Percentiles rank a stretch among this genome's conserved stretches.
phyloP scores from a whole-genome alignment of 1,140 invertebrate genomes.

The Drosophila virilis region DNA sequence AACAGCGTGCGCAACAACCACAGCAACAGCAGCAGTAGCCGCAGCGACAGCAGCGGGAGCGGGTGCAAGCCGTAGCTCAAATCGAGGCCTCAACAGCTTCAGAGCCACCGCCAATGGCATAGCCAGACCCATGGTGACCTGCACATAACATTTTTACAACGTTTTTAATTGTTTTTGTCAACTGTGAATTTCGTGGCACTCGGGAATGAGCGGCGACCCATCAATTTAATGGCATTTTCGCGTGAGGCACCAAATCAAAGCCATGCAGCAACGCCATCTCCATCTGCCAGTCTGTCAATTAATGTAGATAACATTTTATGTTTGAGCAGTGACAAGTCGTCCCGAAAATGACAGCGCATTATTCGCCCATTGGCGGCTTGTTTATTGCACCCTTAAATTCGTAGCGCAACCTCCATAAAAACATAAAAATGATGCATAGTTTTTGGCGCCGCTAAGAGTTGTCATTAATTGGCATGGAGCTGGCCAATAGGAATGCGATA shows the following conservation, averaged over 20 bases:
- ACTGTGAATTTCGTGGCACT: conserved; percentile 60
- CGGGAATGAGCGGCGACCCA: conserved; percentile 50
- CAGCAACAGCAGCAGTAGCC: conserved; percentile 10
- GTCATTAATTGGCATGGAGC: conserved; percentile 55
- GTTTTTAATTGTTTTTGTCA: conserved; percentile 81
- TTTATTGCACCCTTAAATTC: conserved; percentile 70
- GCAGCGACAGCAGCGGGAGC: background rate
- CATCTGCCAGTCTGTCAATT: conserved; percentile 62
- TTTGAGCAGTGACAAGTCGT: conserved; percentile 74
- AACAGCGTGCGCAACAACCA: conserved; percentile 59
- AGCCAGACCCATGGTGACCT: conserved; percentile 35
- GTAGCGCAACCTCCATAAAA: conserved; percentile 22
- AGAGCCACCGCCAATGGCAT: background rate
- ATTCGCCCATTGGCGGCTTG: conserved; percentile 71
- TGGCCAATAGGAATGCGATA: conserved; percentile 7
- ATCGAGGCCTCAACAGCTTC: background rate
- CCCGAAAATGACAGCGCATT: conserved; percentile 63
- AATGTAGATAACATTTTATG: conserved; percentile 79
- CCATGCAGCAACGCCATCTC: conserved; percentile 35
- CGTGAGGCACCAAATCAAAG: conserved; percentile 73
- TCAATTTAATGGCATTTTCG: conserved; percentile 80
- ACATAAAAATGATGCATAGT: conserved; percentile 76
- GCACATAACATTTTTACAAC: conserved; percentile 82
- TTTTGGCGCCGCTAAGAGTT: conserved; percentile 62
- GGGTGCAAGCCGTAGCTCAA: background rate